phyloP scores from a whole-genome alignment of 2,113 vertebrate species.

The Peromyscus maniculatus region DNA sequence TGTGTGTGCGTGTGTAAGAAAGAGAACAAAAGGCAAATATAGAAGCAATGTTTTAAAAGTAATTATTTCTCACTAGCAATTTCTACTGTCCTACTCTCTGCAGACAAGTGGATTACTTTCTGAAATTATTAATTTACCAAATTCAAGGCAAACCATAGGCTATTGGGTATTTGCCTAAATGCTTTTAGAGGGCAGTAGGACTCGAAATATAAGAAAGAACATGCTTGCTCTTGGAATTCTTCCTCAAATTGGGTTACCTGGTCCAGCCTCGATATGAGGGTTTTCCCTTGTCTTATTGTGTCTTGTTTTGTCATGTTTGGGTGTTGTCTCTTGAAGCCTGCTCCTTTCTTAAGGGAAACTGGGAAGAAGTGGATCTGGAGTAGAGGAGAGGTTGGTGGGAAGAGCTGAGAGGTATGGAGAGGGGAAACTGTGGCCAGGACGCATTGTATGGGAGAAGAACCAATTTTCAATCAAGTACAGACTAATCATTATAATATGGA shows the following conservation, averaged over 20 bases:
- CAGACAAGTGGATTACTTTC: constrained; percentile 5
- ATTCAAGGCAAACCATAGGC: constrained; percentile 12
- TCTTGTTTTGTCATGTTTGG: not conserved
- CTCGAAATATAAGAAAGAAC: constrained; percentile 30
- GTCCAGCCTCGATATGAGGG: not conserved
- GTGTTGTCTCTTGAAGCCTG: not conserved
- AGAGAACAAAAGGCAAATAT: not conserved
- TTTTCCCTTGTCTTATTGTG: not conserved
- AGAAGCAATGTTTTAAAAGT: constrained; percentile 41
- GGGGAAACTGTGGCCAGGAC: too few species aligned
- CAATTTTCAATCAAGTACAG: not conserved
- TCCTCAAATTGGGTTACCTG: not conserved
- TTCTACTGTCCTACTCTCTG: constrained; percentile 19
- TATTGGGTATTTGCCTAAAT: not conserved
- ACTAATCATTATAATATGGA: constrained; percentile 13
- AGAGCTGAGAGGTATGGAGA: too few species aligned
- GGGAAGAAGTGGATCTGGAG: not conserved
- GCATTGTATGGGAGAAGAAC: not conserved
- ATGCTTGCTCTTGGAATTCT: not conserved
- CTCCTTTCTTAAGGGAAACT: not conserved
- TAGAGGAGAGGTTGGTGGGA: not conserved
- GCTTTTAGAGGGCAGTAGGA: not conserved
- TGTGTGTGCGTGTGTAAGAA: not conserved
- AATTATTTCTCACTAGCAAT: constrained; percentile 49
- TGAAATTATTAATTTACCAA: constrained; percentile 52